phyloP scores from a whole-genome alignment of 2,888 invertebrate species.

The Synergus gifuensis region DNA sequence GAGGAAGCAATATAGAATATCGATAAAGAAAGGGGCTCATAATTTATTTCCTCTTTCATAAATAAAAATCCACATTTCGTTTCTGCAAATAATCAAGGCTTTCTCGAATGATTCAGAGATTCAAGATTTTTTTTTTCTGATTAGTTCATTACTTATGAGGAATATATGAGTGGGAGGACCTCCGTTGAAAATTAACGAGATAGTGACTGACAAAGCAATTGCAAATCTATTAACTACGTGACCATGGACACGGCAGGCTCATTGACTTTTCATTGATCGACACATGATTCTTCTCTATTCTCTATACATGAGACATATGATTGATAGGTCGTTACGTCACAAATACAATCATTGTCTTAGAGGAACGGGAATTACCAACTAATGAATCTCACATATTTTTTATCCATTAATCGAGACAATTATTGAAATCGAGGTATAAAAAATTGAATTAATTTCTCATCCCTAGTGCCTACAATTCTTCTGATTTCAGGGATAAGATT shows the following conservation, averaged over 20 bases:
- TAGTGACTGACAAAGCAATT: slow-evolving; percentile 23
- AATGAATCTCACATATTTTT: not conserved
- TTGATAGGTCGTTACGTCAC: slow-evolving; percentile 23
- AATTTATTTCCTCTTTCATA: too few species aligned
- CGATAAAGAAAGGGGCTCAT: too few species aligned
- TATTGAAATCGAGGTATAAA: not conserved
- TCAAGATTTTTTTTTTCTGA: not conserved
- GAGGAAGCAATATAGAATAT: too few species aligned
- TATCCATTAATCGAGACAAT: not conserved
- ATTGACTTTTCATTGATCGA: slow-evolving; percentile 60
- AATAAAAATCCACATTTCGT: too few species aligned
- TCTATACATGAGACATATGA: not conserved
- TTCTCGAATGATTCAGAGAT: not conserved
- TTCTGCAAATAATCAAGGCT: too few species aligned
- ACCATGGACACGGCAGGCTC: slow-evolving; percentile 58
- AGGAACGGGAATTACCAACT: not conserved
- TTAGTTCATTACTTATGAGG: not conserved
- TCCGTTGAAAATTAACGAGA: slow-evolving; percentile 2
- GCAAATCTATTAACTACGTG: slow-evolving; percentile 56
- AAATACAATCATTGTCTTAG: not conserved
- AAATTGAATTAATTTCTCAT: not conserved
- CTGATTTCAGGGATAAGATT: not conserved
- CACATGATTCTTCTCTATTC: not conserved
- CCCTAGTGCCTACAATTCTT: not conserved
- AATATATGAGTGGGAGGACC: not conserved